A percentile compares a stretch with the other conserved stretches of the same genome.
Evolutionary conservation across 2,888 invertebrate genomes (phyloP).

Genomic region (Sminthurides aquaticus): DNA sequence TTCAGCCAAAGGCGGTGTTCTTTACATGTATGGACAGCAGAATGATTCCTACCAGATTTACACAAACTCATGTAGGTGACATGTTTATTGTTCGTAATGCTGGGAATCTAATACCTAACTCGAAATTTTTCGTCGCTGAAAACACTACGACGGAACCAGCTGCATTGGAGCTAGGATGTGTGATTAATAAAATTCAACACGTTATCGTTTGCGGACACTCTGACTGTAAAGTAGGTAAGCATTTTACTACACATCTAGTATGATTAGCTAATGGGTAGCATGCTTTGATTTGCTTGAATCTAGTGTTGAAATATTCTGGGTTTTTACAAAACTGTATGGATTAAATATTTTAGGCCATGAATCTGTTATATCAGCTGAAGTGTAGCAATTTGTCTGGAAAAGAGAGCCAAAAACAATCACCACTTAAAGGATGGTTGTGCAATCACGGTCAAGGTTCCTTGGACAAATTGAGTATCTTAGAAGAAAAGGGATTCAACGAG

Average conservation of each 20-base stretch:
- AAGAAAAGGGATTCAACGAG: conserved; percentile 56
- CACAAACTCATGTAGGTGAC: conserved; percentile 90
- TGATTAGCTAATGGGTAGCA: no score
- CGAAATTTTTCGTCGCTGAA: conserved; percentile 76
- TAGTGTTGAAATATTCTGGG: no score
- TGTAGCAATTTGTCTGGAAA: conserved; percentile 68
- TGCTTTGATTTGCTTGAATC: no score
- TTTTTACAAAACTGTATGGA: no score
- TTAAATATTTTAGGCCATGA: conserved; percentile 64
- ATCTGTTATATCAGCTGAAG: conserved; percentile 73
- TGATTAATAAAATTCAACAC: conserved; percentile 81
- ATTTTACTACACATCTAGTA: no score
- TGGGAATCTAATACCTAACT: conserved; percentile 89
- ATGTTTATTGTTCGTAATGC: conserved; percentile 98
- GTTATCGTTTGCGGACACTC: conserved; percentile 95
- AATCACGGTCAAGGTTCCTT: conserved; percentile 75
- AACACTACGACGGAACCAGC: conserved; percentile 91
- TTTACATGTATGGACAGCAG: conserved; percentile 98
- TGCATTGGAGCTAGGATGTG: conserved; percentile 87
- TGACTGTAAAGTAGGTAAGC: conserved; percentile 69
- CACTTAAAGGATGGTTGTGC: conserved; percentile 77
- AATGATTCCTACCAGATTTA: conserved; percentile 92
- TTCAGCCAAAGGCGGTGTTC: conserved; percentile 90
- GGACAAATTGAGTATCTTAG: conserved; percentile 69
- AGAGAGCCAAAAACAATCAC: conserved; percentile 73